Evolutionary conservation across 1,140 invertebrate species (phyloP), one percentile per base, ranked within the genome.

Genomic region (Drosophila leontia): DNA sequence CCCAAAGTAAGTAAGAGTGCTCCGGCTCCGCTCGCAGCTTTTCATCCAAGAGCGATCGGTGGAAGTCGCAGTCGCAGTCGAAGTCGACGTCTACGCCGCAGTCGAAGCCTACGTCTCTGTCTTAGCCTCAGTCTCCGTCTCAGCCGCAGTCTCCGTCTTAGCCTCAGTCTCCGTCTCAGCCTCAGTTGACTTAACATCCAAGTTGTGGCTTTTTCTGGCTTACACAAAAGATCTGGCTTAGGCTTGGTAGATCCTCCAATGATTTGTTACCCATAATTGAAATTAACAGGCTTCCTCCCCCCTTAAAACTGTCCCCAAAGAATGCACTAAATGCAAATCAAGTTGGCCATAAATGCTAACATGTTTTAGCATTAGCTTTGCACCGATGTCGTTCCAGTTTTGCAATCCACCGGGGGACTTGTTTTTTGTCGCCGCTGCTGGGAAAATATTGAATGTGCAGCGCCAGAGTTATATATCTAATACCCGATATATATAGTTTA

Each of bases 1-100:
- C 62, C 86, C 80, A 85, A 90, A 86, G 86, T 90, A 90, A 90
- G 86, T 90, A 90, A 90, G 82, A 91, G 86, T 90, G 86, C 76
- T 69, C 75, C 71, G 76, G 67, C 47, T 61, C 39, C 56, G 42
- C 37, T 48, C 17, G 47, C 75, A 55, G 72, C 59, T 80, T 88
- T 87, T 80, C 77, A 72, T 67, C 59, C 58, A 61, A 60, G 23
- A 37, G 26, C 71, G 44, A 9, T 32, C 13, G 13, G 47, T 35
- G 44, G 61, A 39, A 60, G 63, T 48, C 60, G 41, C 8, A 17
- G 39, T 7, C 42, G 53, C 47, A 51, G 58, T 23, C 37, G 15
- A 51, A 26, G 65, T n/a, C 57, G 17, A 23, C 6, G 53, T 34
- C 9, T 17, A n/a, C 5, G 32, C 7, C 41, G 41, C 47, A 15